Conservation (phyloP, 2,888 invertebrate species). For the Furcula furcula region DNA sequence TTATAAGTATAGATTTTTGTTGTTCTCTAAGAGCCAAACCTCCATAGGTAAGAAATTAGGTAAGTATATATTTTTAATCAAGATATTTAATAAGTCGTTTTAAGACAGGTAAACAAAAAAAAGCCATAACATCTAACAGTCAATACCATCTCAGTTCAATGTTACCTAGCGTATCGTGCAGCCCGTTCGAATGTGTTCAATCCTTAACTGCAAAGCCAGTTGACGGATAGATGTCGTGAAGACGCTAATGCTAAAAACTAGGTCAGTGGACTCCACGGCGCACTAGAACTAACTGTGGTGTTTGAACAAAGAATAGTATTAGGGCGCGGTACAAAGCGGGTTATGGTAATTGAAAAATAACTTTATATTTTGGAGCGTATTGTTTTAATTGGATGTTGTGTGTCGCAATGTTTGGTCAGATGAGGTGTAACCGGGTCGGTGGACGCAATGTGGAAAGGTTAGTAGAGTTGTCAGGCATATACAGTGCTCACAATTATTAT, state of each 20-base stretch:
- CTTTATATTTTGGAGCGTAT: slow-evolving; percentile 13
- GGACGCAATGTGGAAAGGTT: slow-evolving; percentile 37
- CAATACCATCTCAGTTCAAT: too few species aligned
- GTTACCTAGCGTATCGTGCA: too few species aligned
- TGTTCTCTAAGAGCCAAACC: too few species aligned
- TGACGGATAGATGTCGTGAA: slow-evolving; percentile 46
- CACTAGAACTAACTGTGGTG: slow-evolving; percentile 41
- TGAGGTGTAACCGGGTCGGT: slow-evolving; percentile 35
- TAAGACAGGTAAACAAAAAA: too few species aligned
- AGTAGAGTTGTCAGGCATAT: too few species aligned
- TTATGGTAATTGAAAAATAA: slow-evolving; percentile 32
- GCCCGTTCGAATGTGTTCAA: background rate
- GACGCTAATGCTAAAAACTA: slow-evolving; percentile 60
- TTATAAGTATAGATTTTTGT: too few species aligned
- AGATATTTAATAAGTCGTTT: too few species aligned
- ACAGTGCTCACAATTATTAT: too few species aligned
- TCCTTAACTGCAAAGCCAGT: slow-evolving; percentile 41
- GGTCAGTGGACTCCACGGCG: slow-evolving; percentile 56
- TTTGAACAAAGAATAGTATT: slow-evolving; percentile 50
- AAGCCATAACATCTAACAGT: too few species aligned
- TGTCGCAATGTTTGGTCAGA: slow-evolving; percentile 37
- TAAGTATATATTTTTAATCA: too few species aligned
- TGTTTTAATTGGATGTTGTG: slow-evolving; percentile 32
- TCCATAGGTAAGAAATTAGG: too few species aligned
- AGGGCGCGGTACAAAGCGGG: slow-evolving; percentile 34